Base-by-base conservation (phyloP, 2,797 vertebrate species). In the Sphenopsis melanotis region DNA sequence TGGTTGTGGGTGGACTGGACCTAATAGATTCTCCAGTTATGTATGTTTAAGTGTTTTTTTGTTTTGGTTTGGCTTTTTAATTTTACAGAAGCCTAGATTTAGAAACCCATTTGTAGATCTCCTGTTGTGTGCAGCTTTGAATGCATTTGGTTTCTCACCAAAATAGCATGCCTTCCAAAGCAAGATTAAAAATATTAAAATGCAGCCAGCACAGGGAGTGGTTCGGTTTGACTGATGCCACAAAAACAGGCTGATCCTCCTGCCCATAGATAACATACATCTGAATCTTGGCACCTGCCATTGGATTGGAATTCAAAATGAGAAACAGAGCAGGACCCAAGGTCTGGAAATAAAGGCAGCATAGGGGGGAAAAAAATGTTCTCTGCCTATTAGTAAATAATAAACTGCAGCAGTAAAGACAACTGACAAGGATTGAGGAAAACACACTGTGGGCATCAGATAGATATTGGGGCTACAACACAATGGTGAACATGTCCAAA, bases 151-250 rank as follows among this genome's bases (percentile, higher is more conserved):
- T 94, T 95, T 88, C 85, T 92, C 72, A 94, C 83, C 85, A 95
- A 94, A 96, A 97, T 83, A 97, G 94, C 36, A 41, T 64, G 91
- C 50, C 55, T 94, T 93, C 69, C 79, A 81, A 92, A 89, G 72
- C 70, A 90, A 91, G 76, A 60, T 91, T 94, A 96, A 93, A 95
- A 93, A 92, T 94, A 94, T 87, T 92, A 91, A 96, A 71, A 94
- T 95, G 87, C 72, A 96, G 87, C 78, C 93, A 89, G 81, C 75
- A 64, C 56, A 95, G 46, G 69, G 91, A 94, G 57, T 74, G 72
- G 53, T 85, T 76, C 79, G 53, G 50, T 84, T 89, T 69, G 87
- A 32, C 70, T 83, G 85, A 87, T 84, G 76, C 65, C 85, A 89
- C 85, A 75, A 59, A 63, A 94, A 80, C 2, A 1, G 71, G 77